A percentile compares a stretch with the other conserved stretches of the same genome.
Evolutionary conservation across 2,888 invertebrate species (phyloP).

Genomic region (Cryptus armator): DNA sequence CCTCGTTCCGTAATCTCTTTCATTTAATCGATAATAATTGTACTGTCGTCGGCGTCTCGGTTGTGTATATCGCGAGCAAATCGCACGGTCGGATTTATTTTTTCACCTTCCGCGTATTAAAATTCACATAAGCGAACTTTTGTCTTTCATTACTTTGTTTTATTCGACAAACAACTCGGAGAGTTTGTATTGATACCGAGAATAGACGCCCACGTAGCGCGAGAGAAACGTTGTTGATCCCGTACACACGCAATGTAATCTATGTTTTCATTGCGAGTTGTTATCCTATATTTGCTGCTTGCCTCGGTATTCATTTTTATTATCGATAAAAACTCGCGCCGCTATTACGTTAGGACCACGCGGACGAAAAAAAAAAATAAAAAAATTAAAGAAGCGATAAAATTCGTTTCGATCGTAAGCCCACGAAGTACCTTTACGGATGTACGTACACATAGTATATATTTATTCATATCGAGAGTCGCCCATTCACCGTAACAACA

Average conservation of each 20-base stretch:
- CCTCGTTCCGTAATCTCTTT: slow-evolving; percentile 12
- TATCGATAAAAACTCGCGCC: slow-evolving; percentile 50
- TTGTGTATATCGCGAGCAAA: slow-evolving; percentile 6
- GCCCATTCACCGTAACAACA: background rate
- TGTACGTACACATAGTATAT: background rate
- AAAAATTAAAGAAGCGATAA: slow-evolving; percentile 18
- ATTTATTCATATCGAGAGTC: slow-evolving; percentile 12
- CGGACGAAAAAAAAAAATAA: slow-evolving; percentile 35
- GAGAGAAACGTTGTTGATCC: slow-evolving; percentile 1
- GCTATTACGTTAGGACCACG: slow-evolving; percentile 29
- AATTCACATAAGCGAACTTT: background rate
- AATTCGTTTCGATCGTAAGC: slow-evolving; percentile 51
- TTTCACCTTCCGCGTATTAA: background rate
- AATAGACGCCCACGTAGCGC: background rate
- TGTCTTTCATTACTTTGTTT: background rate
- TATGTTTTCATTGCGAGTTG: slow-evolving; percentile 48
- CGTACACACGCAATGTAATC: slow-evolving; percentile 17
- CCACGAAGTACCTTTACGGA: slow-evolving; percentile 29
- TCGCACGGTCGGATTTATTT: background rate
- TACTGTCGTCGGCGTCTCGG: slow-evolving; percentile 16
- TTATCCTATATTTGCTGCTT: slow-evolving; percentile 50
- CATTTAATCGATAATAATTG: slow-evolving; percentile 36
- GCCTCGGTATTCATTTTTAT: background rate
- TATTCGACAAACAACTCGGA: background rate
- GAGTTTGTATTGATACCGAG: slow-evolving; percentile 9